Conservation (phyloP, 1,140 invertebrate species). For the Plectus sambesii region DNA sequence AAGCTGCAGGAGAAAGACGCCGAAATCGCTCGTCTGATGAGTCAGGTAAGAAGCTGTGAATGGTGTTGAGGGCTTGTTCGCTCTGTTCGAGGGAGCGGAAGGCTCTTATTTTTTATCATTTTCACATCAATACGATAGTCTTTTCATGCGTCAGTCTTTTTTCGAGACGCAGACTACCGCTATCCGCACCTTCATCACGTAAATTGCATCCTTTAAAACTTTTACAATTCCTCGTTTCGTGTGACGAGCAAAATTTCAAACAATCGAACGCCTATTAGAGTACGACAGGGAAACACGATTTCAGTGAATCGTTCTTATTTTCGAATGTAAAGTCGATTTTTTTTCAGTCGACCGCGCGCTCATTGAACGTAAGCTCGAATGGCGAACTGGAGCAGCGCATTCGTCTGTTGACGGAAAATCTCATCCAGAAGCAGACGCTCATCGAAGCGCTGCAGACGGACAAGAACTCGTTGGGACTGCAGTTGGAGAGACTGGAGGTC, state of each 20-base stretch:
- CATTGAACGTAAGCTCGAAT: background rate
- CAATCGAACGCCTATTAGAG: too few species aligned
- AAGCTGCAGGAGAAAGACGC: constrained; percentile 55
- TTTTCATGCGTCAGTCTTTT: too few species aligned
- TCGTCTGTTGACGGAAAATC: constrained; percentile 61
- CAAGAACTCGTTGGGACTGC: constrained; percentile 63
- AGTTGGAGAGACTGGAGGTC: constrained; percentile 66
- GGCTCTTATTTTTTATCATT: too few species aligned
- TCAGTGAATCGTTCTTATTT: too few species aligned
- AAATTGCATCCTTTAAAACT: too few species aligned
- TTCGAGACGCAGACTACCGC: too few species aligned
- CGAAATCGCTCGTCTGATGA: constrained; percentile 56
- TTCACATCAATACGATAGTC: too few species aligned
- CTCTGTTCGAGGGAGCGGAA: constrained; percentile 17
- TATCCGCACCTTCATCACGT: too few species aligned
- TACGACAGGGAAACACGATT: too few species aligned
- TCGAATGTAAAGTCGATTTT: too few species aligned
- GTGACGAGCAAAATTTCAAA: constrained; percentile 2
- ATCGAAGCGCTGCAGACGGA: constrained; percentile 65
- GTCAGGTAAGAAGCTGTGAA: constrained; percentile 48
- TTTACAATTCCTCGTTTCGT: too few species aligned
- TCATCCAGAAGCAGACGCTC: constrained; percentile 66
- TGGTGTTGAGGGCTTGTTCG: background rate
- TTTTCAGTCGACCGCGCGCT: too few species aligned
- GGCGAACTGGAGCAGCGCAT: constrained; percentile 59